Evolutionary conservation across 2,113 vertebrate genomes (phyloP).

Genomic region (Pseudopipra pipra): DNA sequence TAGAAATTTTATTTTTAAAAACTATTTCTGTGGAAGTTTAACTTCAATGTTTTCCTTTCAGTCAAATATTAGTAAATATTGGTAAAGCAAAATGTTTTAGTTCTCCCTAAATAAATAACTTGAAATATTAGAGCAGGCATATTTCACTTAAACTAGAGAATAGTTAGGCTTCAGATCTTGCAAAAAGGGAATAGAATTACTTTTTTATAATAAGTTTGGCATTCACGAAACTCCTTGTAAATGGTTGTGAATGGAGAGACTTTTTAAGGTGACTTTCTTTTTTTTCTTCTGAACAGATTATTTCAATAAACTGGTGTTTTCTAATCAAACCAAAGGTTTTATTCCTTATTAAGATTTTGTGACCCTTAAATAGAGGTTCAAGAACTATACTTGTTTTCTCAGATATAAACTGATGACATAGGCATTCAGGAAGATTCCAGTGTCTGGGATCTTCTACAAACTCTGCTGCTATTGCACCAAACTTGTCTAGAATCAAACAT

Average conservation of each 20-base stretch:
- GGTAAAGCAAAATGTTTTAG: neutral
- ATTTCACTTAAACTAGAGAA: neutral
- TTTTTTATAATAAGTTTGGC: neutral
- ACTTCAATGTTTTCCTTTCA: neutral
- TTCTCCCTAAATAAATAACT: neutral
- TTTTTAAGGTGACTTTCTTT: neutral
- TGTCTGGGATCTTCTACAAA: neutral
- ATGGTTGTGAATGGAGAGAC: neutral
- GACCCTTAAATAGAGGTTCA: neutral
- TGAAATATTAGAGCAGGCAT: neutral
- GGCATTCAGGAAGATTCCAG: neutral
- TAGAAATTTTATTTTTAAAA: neutral
- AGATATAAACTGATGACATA: neutral
- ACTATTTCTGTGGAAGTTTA: neutral
- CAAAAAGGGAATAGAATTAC: accelerated
- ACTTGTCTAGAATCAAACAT: neutral
- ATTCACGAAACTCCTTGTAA: neutral
- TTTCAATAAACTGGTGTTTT: neutral
- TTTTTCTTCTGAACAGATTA: neutral
- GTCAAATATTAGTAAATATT: neutral
- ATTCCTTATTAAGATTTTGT: neutral
- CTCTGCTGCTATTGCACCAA: neutral
- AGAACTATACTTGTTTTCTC: neutral
- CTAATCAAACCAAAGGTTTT: neutral
- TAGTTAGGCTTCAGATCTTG: neutral